Conservation (phyloP, 2,888 invertebrate genomes). For the Microctonus brassicae region DNA sequence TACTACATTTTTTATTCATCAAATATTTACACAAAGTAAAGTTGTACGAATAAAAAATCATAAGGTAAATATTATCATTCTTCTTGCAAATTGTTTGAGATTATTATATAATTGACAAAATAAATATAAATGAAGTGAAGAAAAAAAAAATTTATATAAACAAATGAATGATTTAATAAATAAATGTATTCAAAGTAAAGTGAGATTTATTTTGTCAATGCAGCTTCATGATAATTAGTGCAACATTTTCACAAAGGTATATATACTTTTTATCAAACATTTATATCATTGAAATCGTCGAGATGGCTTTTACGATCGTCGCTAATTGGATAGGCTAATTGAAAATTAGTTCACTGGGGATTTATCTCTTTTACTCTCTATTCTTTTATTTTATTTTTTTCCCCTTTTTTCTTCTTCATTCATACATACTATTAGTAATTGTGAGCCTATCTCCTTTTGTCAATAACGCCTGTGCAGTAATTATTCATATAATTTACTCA, state of each 20-base stretch:
- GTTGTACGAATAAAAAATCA: too few relatives aligned
- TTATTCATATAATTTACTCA: conserved; percentile 45
- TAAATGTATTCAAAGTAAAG: neutral
- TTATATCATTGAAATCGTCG: conserved; percentile 12
- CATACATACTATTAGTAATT: neutral
- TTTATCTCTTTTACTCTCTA: conserved; percentile 4
- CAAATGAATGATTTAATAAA: too few relatives aligned
- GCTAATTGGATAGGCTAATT: conserved; percentile 34
- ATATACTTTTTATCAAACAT: neutral
- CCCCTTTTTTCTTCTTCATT: conserved; percentile 11
- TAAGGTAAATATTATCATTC: too few relatives aligned
- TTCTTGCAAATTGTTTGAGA: too few relatives aligned
- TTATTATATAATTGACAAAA: too few relatives aligned
- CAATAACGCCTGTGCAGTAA: conserved; percentile 34
- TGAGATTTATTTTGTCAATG: neutral
- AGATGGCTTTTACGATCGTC: conserved; percentile 16
- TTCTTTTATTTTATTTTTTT: conserved; percentile 17
- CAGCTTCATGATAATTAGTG: neutral
- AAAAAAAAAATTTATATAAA: too few relatives aligned
- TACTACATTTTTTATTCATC: too few relatives aligned
- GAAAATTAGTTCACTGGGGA: conserved; percentile 28
- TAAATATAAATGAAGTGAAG: too few relatives aligned
- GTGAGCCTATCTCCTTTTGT: conserved; percentile 17
- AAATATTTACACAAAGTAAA: too few relatives aligned
- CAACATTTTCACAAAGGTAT: neutral